Evolutionary conservation across 2,797 vertebrate species (phyloP), one percentile per base, ranked within the genome.

Genomic region (Lacerta viridis): DNA sequence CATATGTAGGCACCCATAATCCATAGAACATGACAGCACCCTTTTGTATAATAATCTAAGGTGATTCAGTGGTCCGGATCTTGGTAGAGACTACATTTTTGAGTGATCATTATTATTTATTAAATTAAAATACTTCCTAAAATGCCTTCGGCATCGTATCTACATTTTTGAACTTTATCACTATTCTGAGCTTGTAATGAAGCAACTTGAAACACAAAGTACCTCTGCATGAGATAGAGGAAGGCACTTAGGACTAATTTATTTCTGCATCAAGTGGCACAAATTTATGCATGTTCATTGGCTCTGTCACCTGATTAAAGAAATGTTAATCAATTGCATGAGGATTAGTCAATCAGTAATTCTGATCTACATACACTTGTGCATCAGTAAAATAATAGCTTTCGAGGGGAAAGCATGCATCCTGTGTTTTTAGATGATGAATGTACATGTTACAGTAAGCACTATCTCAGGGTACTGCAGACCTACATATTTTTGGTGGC

Each of bases 231-330:
- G 23, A 46, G n/a, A 50, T 25, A 89, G 43, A 84, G 72, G 36
- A 80, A 29, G 46, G 20, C 33, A 71, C 23, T 61, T 68, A 66
- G n/a, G 78, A 36, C 41, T 66, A 41, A 89, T 89, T 89, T 72
- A 3, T 84, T 71, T 87, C 25, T 87, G 71, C 79, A 82, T 33
- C 39, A 66, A 18, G n/a, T 82, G 69, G 39, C 69, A 87, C 55
- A 76, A 76, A 82, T 66, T 75, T 82, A 82, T 74, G 36, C n/a
- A 76, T 83, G 64, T 83, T 82, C 71, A 50, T 83, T 76, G 68
- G 41, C 27, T 39, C n/a, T 88, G 87, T 36, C 80, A 82, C 71
- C 41, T 77, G 72, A 76, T 88, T 88, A 77, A 69, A 83, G 13
- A 83, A 76, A 82, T 29, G n/a, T 81, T 82, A 76, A 27, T 82